Conservation (phyloP, 2,113 vertebrate genomes). For the Lanius collurio region DNA sequence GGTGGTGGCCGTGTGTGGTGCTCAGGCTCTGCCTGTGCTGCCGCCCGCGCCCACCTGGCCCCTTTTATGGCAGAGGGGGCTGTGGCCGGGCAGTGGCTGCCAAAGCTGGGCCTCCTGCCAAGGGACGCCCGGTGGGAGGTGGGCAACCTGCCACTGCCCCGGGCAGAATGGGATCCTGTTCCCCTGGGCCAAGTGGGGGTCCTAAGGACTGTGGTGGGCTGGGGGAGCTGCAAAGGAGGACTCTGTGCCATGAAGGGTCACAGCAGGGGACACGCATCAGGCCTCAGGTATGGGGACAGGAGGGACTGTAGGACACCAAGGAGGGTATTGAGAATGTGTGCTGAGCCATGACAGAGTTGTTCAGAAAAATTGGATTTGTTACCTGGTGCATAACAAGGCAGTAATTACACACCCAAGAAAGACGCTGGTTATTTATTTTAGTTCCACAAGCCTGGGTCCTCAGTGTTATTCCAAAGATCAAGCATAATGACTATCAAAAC, state of each 20-base stretch:
- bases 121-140: background rate
- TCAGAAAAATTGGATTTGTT: background rate
- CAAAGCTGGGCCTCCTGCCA: background rate
- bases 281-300: rapidly evolving
- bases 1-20: rapidly evolving
- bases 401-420: background rate
- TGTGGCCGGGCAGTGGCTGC: rapidly evolving
- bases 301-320: rapidly evolving
- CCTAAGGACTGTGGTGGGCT: rapidly evolving
- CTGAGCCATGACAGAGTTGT: background rate
- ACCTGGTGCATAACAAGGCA: background rate
- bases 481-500: background rate
- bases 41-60: rapidly evolving
- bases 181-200: rapidly evolving
- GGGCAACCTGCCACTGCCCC: rapidly evolving
- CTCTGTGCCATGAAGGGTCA: rapidly evolving
- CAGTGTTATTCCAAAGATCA: background rate
- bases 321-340: rapidly evolving
- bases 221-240: rapidly evolving
- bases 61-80: background rate
- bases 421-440: background rate
- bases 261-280: rapidly evolving
- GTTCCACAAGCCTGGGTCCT: background rate
- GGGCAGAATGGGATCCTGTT: rapidly evolving
- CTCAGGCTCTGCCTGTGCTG: background rate